A percentile compares a stretch with the other conserved stretches of the same genome.
phyloP scores from a whole-genome alignment of 2,113 vertebrate genomes.

The Gobiocypris rarus region DNA sequence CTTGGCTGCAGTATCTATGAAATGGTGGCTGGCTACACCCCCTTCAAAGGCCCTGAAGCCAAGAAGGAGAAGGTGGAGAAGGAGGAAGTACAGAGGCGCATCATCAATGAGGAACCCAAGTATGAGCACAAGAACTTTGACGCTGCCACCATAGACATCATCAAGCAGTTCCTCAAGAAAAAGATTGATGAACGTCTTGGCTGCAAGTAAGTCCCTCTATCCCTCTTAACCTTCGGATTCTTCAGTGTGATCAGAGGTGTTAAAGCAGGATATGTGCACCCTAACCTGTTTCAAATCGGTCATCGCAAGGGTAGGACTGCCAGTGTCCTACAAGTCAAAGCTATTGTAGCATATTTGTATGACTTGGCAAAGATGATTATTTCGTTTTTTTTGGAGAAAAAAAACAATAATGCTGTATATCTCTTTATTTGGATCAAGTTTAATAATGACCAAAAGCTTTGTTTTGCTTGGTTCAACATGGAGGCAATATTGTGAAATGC shows the following conservation, averaged over 20 bases:
- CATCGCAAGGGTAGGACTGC: not conserved
- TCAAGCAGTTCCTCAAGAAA: conserved; percentile 88
- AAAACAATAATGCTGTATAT: not conserved
- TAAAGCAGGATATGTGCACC: not conserved
- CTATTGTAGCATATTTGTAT: not conserved
- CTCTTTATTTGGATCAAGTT: not conserved
- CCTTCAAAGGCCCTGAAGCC: conserved; percentile 84
- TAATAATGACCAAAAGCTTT: not conserved
- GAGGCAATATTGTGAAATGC: not conserved
- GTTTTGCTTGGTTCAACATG: not conserved
- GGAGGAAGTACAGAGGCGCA: conserved; percentile 89
- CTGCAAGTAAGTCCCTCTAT: conserved; percentile 79
- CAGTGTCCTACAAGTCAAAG: not conserved
- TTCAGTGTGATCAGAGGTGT: not conserved
- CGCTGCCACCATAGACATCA: conserved; percentile 82
- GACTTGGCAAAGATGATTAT: not conserved
- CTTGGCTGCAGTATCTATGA: conserved; percentile 94
- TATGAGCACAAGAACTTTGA: conserved; percentile 87
- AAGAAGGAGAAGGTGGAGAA: conserved; percentile 88
- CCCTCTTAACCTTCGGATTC: not conserved
- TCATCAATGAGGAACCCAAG: conserved; percentile 84
- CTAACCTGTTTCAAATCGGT: not conserved
- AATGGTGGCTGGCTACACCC: conserved; percentile 90
- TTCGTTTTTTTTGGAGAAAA: not conserved
- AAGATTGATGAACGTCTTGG: conserved; percentile 86